Conservation (phyloP, 2,113 vertebrate species). For the Sitta europaea region DNA sequence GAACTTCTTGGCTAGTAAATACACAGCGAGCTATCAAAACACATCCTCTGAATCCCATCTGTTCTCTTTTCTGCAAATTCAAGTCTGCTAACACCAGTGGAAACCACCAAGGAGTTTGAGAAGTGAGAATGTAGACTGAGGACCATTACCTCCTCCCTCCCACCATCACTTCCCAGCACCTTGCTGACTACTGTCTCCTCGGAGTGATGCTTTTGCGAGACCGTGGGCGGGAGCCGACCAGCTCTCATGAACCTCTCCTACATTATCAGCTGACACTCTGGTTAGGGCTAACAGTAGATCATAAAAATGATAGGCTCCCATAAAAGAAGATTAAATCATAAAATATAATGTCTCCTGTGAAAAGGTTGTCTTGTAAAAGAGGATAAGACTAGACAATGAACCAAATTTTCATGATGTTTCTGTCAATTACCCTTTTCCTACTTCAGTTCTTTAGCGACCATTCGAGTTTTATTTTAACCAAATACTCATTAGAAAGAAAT, state of each 20-base stretch:
- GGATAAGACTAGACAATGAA: neutral
- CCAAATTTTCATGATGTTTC: neutral
- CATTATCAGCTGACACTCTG: neutral
- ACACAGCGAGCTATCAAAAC: neutral
- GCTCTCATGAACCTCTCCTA: neutral
- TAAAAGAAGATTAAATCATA: neutral
- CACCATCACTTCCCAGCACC: neutral
- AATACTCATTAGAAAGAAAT: neutral
- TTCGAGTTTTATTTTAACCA: neutral
- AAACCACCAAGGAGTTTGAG: neutral
- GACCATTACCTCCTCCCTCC: neutral
- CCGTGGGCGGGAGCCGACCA: neutral
- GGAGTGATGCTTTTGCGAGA: neutral
- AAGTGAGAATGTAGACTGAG: neutral
- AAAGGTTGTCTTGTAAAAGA: neutral
- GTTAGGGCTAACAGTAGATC: neutral
- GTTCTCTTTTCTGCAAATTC: neutral
- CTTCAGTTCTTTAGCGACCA: neutral
- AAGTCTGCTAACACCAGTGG: neutral
- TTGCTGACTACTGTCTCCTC: neutral
- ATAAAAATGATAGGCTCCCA: neutral
- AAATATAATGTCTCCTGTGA: neutral
- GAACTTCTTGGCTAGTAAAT: neutral
- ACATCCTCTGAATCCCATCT: neutral
- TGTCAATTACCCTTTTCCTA: neutral